Percentiles rank a stretch among this genome's conserved stretches.
phyloP scores from a whole-genome alignment of 2,888 invertebrate genomes.

The Vanessa cardui region DNA sequence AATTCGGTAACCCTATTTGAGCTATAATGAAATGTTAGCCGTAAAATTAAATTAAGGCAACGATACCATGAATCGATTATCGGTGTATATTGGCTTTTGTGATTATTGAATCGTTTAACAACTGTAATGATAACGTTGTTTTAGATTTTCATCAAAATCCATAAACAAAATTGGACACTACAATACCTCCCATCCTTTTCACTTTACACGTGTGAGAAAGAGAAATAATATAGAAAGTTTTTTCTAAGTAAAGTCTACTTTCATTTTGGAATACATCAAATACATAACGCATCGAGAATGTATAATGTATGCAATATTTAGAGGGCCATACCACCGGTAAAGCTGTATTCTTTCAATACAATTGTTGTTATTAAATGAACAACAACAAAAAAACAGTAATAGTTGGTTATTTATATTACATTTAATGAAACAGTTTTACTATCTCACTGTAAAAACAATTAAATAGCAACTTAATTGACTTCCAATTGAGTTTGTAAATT shows the following conservation, averaged over 20 bases:
- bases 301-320: too few relatives aligned
- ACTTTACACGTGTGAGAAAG: too few relatives aligned
- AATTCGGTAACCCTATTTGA: conserved; percentile 53
- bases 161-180: too few relatives aligned
- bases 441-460: background rate
- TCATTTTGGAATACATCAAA: too few relatives aligned
- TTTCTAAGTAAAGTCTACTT: too few relatives aligned
- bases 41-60: conserved; percentile 59
- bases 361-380: too few relatives aligned
- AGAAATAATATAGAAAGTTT: too few relatives aligned
- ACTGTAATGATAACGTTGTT: background rate
- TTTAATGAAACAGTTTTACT: background rate
- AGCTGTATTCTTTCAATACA: too few relatives aligned
- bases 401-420: background rate
- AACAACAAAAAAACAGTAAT: too few relatives aligned
- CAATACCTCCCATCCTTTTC: too few relatives aligned
- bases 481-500: conserved; percentile 4
- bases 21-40: conserved; percentile 59
- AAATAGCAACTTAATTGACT: background rate
- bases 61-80: conserved; percentile 27
- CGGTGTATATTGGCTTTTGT: conserved; percentile 28
- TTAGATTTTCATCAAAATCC: too few relatives aligned
- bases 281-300: too few relatives aligned
- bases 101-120: conserved; percentile 5
- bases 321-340: background rate